Conservation (phyloP, 2,888 invertebrate genomes). For the Orthosia incerta region DNA sequence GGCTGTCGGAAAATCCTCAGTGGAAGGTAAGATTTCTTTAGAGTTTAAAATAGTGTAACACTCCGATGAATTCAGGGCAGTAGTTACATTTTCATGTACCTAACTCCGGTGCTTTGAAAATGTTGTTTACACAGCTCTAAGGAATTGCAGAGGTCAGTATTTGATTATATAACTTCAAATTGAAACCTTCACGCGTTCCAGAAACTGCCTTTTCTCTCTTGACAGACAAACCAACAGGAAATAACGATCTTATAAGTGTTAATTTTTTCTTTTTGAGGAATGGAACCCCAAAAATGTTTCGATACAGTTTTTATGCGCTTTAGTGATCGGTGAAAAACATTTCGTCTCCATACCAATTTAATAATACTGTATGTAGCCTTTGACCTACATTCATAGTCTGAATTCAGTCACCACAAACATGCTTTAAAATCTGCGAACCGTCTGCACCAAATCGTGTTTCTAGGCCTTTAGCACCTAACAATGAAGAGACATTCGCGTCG, state of each 20-base stretch:
- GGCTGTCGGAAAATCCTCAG: conserved; percentile 92
- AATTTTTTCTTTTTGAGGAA: too few species aligned
- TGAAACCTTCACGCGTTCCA: too few species aligned
- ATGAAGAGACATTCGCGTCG: conserved; percentile 66
- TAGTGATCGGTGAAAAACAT: not conserved
- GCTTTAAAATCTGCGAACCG: conserved; percentile 2
- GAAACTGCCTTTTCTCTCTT: too few species aligned
- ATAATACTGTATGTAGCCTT: not conserved
- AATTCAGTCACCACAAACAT: not conserved
- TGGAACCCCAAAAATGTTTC: too few species aligned
- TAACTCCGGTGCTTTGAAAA: too few species aligned
- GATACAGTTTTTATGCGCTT: too few species aligned
- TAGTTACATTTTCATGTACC: not conserved
- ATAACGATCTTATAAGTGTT: too few species aligned
- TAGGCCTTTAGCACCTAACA: conserved; percentile 41
- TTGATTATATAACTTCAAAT: too few species aligned
- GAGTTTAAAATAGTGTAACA: not conserved
- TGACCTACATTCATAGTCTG: not conserved
- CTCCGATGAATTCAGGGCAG: not conserved
- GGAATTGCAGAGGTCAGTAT: too few species aligned
- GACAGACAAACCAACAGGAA: too few species aligned
- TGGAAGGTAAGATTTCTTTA: conserved; percentile 88
- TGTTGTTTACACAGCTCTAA: too few species aligned
- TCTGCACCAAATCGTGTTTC: conserved; percentile 16
- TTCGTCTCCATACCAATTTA: not conserved